Base-by-base conservation (phyloP, 2,797 vertebrate species). In the Darevskia nairensis region DNA sequence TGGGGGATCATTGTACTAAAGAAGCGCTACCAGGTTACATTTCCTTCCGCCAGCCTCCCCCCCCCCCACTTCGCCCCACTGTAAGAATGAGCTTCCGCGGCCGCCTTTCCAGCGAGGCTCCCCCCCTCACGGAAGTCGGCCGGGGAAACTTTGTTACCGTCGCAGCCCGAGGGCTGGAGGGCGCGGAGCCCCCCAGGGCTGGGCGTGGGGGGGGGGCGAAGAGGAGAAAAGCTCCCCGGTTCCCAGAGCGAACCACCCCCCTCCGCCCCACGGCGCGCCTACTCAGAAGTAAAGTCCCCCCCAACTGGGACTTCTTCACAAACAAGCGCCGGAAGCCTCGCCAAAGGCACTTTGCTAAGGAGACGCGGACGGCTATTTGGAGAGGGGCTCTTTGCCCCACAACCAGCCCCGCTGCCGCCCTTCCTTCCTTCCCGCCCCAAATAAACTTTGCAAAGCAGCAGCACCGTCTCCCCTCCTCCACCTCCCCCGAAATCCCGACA, bases 101-200 rank as follows among this genome's bases (percentile, higher is more conserved):
- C 1, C 21, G 10, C n/a, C 29, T 71, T 41, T 27, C 46, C 1
- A 13, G 61, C 29, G 23, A 27, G 23, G 7, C 13, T 4, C 4
- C 13, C 0, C 35, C 3, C n/a, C 17, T 4, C 21, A 2, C 35
- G 1, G 50, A 10, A 25, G 72, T 0, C 11, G 13, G 13, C n/a
- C 8, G 29, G 23, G 8, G n/a, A 55, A 68, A 82, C 50, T 35
- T 39, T 8, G 35, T 32, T 3, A 3, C 29, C 29, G 29, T 13
- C 17, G 10, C 10, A 80, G 29, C 5, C 23, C 13, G 13, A 59
- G 50, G 8, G 5, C 5, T 10, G 74, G 8, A 19, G 19, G 75
- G 19, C 17, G 29, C n/a, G 3, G 17, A 19, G 8, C 79, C 32
- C 39, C 8, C 41, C 3, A 69, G 1, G 39, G 9, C 41, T 4